Conservation (phyloP, 2,797 vertebrate species). For the Peromyscus aztecus region DNA sequence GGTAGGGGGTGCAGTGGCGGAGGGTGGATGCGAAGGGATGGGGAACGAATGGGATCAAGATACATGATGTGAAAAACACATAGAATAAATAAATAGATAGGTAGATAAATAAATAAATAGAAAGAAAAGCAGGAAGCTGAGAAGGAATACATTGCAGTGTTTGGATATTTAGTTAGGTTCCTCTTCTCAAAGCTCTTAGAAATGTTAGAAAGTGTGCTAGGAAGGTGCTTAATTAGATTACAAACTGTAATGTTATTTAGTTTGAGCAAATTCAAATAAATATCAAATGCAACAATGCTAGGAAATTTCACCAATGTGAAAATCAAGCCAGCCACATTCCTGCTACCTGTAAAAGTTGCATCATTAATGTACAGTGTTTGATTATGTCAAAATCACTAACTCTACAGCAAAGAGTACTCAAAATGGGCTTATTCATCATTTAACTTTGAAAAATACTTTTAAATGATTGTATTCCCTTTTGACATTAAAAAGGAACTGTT, state of each 20-base stretch:
- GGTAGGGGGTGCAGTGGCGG: not conserved
- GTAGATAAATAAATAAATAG: not conserved
- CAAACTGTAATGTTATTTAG: not conserved
- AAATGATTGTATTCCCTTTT: not conserved
- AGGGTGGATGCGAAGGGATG: not conserved
- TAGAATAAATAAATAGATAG: not conserved
- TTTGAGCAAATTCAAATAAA: conserved; percentile 15
- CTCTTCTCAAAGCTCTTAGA: not conserved
- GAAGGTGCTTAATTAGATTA: conserved; percentile 32
- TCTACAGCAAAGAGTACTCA: not conserved
- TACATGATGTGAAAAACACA: not conserved
- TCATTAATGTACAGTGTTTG: not conserved
- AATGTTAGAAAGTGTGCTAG: conserved; percentile 35
- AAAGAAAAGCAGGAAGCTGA: not conserved
- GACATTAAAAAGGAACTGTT: not conserved
- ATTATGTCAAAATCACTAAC: not conserved
- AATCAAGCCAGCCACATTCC: not conserved
- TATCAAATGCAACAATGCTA: not conserved
- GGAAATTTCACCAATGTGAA: not conserved
- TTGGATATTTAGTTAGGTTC: conserved; percentile 9
- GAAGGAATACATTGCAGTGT: not conserved
- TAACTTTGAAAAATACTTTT: not conserved
- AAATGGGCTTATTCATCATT: not conserved
- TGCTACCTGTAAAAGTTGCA: not conserved
- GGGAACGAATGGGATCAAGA: not conserved